phyloP scores from a whole-genome alignment of 2,113 vertebrate species.

The Paratilapia polleni region DNA sequence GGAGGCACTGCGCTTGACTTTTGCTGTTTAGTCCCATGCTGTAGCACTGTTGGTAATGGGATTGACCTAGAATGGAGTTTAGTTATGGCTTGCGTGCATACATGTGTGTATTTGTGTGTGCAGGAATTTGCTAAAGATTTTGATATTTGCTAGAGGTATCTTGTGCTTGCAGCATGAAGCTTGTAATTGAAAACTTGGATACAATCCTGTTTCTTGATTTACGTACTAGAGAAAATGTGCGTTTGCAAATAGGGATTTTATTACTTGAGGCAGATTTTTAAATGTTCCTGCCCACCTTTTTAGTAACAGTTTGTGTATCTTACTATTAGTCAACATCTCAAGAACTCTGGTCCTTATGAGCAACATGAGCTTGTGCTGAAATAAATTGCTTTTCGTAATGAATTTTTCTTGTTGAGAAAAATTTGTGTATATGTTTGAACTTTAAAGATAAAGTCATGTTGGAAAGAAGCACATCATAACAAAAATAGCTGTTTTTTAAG shows the following conservation, averaged over 20 bases:
- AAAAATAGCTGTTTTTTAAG: background rate
- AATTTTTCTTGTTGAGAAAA: background rate
- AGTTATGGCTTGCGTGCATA: background rate
- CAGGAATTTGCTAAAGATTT: slow-evolving; percentile 7
- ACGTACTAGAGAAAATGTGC: background rate
- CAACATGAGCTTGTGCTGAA: background rate
- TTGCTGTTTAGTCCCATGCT: slow-evolving; percentile 13
- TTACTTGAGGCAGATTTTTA: background rate
- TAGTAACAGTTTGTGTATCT: background rate
- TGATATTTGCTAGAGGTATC: slow-evolving; percentile 15
- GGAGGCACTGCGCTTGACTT: slow-evolving; percentile 31
- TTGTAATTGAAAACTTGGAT: slow-evolving; percentile 16
- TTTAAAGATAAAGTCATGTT: background rate
- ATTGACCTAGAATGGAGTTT: slow-evolving; percentile 52
- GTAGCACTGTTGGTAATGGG: slow-evolving; percentile 39
- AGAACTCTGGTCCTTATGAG: background rate
- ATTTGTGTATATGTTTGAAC: background rate
- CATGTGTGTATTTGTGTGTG: background rate
- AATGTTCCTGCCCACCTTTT: background rate
- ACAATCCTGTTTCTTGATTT: slow-evolving; percentile 25
- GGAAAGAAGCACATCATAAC: background rate
- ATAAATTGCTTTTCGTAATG: background rate
- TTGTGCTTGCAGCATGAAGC: background rate
- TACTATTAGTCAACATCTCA: background rate
- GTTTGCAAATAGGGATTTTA: background rate